Percentiles rank a stretch among this genome's conserved stretches.
Evolutionary conservation across 2,797 vertebrate genomes (phyloP).

Genomic region (Paguma larvata): DNA sequence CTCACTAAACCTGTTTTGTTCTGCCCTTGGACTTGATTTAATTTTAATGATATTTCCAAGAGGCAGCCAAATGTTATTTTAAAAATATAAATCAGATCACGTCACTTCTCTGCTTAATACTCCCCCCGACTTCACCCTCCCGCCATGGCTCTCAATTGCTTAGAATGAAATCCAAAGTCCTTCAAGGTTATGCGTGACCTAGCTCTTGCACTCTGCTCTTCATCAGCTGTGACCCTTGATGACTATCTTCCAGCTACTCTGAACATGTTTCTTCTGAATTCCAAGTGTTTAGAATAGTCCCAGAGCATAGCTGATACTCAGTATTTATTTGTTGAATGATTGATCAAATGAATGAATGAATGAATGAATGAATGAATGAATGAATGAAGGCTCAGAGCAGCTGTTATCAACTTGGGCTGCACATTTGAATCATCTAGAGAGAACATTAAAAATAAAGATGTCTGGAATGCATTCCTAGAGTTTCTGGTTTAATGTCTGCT

Average conservation of each 20-base stretch:
- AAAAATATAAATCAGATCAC: constrained; percentile 19
- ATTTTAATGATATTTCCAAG: constrained; percentile 50
- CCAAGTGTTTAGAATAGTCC: neutral
- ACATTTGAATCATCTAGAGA: neutral
- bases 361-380: neutral
- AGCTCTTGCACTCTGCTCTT: neutral
- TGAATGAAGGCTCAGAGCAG: neutral
- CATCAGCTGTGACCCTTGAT: neutral
- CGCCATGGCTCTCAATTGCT: neutral
- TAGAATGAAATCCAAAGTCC: constrained; percentile 37
- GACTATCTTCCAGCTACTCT: neutral
- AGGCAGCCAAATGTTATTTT: constrained; percentile 9
- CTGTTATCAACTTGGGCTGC: neutral
- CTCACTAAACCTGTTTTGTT: neutral
- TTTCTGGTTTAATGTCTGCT: constrained; percentile 20
- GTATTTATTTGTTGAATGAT: neutral
- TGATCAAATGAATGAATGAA: neutral
- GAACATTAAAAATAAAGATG: neutral
- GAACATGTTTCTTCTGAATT: neutral
- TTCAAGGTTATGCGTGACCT: neutral
- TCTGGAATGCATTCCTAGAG: neutral
- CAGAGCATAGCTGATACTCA: neutral
- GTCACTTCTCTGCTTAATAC: neutral
- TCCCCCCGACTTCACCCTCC: fast-evolving
- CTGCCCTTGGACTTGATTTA: constrained; percentile 25